These are phyloP conservation scores for Drosophila obscura DNA, from an alignment of 1,140 invertebrate genomes.

Conservation along the genomic window DNA sequence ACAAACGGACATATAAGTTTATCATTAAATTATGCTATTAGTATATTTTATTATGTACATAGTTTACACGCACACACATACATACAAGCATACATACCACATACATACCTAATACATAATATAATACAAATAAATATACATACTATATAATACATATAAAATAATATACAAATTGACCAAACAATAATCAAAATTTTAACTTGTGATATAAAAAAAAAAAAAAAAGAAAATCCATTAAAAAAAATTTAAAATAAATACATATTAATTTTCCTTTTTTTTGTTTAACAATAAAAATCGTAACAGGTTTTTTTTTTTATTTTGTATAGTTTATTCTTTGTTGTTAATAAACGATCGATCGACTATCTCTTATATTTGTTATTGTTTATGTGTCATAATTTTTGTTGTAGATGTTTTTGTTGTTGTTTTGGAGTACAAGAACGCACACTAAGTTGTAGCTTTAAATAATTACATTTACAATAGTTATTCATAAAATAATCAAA, in stretches of 20 bases:
- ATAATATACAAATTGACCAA: conserved; percentile 76
- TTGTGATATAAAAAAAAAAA: conserved; percentile 78
- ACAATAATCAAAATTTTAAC: conserved; percentile 83
- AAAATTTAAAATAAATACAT: conserved; percentile 1
- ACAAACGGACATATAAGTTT: conserved; percentile 42
- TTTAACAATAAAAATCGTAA: conserved; percentile 33
- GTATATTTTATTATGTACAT: conserved; percentile 77
- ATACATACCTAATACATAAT: conserved; percentile 50
- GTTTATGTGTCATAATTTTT: conserved; percentile 60
- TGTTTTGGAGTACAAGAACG: conserved; percentile 67
- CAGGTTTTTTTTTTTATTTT: conserved; percentile 28
- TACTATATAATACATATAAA: conserved; percentile 32
- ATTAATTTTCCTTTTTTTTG: conserved; percentile 47
- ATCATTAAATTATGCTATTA: conserved; percentile 64
- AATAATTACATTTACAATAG: conserved; percentile 58
- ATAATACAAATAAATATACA: conserved; percentile 27
- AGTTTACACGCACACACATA: conserved; percentile 50
- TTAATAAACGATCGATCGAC: conserved; percentile 22
- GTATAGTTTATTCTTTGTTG: conserved; percentile 33
- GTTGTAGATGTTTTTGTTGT: conserved; percentile 63
- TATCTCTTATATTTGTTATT: conserved; percentile 54
- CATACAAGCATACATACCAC: conserved; percentile 20
- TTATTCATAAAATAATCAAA: conserved; percentile 11
- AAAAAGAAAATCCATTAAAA: conserved; percentile 29
- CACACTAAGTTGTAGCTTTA: conserved; percentile 80